Evolutionary conservation across 2,797 vertebrate genomes (phyloP).

Genomic region (Mormyrus proboscirostris): DNA sequence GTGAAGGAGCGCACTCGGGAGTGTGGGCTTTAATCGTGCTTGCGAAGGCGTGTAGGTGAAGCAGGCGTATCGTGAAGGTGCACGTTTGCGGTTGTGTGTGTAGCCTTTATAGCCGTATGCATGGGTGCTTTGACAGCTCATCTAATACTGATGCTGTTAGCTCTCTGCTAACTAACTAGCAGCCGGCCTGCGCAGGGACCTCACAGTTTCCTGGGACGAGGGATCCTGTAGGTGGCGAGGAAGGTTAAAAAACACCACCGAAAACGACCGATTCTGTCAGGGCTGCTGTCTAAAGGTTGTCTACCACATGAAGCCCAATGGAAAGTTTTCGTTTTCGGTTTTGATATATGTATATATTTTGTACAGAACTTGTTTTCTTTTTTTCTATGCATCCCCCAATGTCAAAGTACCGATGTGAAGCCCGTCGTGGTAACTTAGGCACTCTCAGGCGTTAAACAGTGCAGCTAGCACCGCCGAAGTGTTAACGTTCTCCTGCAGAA

Average conservation of each 20-base stretch:
- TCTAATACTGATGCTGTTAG: background rate
- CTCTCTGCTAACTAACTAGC: background rate
- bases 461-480: background rate
- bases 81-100: background rate
- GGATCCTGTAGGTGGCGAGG: slow-evolving; percentile 15
- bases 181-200: slow-evolving; percentile 20
- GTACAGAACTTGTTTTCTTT: background rate
- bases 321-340: background rate
- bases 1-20: background rate
- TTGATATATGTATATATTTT: background rate
- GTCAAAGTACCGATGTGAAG: background rate
- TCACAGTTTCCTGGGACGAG: slow-evolving; percentile 3
- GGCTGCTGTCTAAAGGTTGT: background rate
- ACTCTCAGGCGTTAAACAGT: background rate
- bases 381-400: background rate
- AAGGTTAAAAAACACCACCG: slow-evolving; percentile 18
- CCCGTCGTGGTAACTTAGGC: background rate
- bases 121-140: background rate
- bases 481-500: background rate
- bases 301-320: background rate
- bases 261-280: background rate
- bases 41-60: background rate
- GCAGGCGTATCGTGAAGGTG: background rate
- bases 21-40: background rate
- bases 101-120: background rate